Evolutionary conservation across 2,113 vertebrate species (phyloP), one percentile per base, ranked within the genome.

Genomic region (Triplophysa tibetana): DNA sequence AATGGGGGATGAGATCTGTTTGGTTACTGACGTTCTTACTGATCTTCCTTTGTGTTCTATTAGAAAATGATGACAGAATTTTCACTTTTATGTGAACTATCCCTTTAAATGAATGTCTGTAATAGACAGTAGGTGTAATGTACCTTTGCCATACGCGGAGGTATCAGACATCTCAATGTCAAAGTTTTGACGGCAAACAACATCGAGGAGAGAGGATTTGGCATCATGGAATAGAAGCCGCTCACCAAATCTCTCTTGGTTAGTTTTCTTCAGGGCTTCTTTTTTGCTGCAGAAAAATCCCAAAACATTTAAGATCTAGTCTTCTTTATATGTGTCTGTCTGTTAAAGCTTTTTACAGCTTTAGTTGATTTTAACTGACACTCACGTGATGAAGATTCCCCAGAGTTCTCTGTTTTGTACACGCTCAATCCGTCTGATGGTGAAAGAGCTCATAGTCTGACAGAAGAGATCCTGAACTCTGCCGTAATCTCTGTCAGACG

Each of bases 121-220:
- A 17, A 16, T 19, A 62, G 19, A 12, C 67, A 29, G 43, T 45
- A 45, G 2, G 43, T 45, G 43, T 45, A 45, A 2, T 2, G 43
- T 67, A 93, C 89, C 89, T 87, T 92, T 93, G 79, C 92, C 90
- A 1, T 84, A 90, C 3, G 79, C 70, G 0, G 93, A 89, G 21
- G 87, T 86, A 0, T 87, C 88, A 70, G 81, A 93, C 69, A 91
- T 69, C 0, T 87, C 84, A 87, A 89, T 90, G 85, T 88, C 62
- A 0, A 93, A 92, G 84, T 92, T 92, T 79, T 92, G 84, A 29
- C 79, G 70, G 62, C 88, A 92, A 76, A 90, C 87, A 67, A 68
- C 83, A 1, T 81, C 26, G 0, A 90, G 1, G 0, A 85, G 76
- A 12, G 0, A 52, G 1, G 26, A 14, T 14, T 60, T 88, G 12